phyloP scores from a whole-genome alignment of 2,113 vertebrate genomes.

The Lagopus muta region DNA sequence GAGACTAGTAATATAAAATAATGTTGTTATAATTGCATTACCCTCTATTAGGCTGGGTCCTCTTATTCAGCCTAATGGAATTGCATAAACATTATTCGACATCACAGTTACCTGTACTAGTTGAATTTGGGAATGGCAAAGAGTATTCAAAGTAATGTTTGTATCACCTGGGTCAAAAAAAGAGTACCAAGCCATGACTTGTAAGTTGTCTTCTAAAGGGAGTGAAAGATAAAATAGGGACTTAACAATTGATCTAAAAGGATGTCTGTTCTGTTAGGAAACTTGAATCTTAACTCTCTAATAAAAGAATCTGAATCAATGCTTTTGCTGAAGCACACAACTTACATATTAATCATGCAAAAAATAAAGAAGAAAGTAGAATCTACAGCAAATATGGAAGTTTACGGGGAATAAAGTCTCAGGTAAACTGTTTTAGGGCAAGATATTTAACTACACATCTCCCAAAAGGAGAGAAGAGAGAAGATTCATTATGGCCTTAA shows the following conservation, averaged over 20 bases:
- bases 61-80: constrained; percentile 25
- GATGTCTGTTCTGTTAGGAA: not conserved
- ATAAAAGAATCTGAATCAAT: not conserved
- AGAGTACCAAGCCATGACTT: not conserved
- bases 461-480: not conserved
- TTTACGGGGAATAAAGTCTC: not conserved
- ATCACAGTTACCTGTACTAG: not conserved
- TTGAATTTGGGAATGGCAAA: constrained; percentile 11
- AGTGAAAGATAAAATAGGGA: not conserved
- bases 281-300: not conserved
- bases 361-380: not conserved
- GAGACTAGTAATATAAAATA: not conserved
- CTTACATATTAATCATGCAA: not conserved
- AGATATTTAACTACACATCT: not conserved
- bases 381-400: not conserved
- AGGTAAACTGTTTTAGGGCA: not conserved
- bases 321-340: not conserved
- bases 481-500: not conserved
- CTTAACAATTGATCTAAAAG: not conserved
- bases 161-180: not conserved
- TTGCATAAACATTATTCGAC: not conserved
- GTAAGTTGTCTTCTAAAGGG: not conserved
- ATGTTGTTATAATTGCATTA: constrained; percentile 46
- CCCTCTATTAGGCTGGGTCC: constrained; percentile 25
- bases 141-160: not conserved